phyloP scores from a whole-genome alignment of 2,888 invertebrate genomes.

The Herminia tarsipennalis region DNA sequence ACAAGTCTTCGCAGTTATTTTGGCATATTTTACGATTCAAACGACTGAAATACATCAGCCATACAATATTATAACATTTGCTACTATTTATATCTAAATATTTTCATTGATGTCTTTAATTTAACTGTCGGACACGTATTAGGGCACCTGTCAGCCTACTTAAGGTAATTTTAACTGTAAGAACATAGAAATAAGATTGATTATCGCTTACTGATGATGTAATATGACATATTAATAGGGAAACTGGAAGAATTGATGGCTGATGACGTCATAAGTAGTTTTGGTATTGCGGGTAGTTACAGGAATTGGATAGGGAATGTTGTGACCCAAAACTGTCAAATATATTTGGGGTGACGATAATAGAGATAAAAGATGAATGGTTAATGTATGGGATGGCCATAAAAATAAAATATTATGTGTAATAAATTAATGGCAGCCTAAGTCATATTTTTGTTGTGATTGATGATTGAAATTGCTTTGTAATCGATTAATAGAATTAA shows the following conservation, averaged over 20 bases:
- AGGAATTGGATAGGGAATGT: conserved; percentile 8
- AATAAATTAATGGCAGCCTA: no score
- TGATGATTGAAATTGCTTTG: no score
- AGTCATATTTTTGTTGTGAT: no score
- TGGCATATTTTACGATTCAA: conserved; percentile 20
- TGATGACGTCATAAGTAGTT: conserved; percentile 11
- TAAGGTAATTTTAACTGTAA: conserved; percentile 16
- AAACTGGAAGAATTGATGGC: conserved; percentile 8
- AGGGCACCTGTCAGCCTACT: conserved; percentile 19
- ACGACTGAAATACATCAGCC: conserved; percentile 9
- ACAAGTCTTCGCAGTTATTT: neutral
- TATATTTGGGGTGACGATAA: neutral
- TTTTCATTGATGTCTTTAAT: conserved; percentile 22
- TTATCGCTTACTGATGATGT: conserved; percentile 3
- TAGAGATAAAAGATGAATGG: neutral
- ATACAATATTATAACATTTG: conserved; percentile 10
- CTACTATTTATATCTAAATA: conserved; percentile 26
- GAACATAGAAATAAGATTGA: conserved; percentile 16
- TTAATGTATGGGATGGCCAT: neutral
- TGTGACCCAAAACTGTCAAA: conserved; percentile 8
- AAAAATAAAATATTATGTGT: no score
- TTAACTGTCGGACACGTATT: conserved; percentile 8
- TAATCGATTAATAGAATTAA: no score
- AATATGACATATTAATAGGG: conserved; percentile 7
- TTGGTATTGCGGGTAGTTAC: neutral